Evolutionary conservation across 2,888 invertebrate species (phyloP).

Genomic region (Cryptophagus acutangulus): DNA sequence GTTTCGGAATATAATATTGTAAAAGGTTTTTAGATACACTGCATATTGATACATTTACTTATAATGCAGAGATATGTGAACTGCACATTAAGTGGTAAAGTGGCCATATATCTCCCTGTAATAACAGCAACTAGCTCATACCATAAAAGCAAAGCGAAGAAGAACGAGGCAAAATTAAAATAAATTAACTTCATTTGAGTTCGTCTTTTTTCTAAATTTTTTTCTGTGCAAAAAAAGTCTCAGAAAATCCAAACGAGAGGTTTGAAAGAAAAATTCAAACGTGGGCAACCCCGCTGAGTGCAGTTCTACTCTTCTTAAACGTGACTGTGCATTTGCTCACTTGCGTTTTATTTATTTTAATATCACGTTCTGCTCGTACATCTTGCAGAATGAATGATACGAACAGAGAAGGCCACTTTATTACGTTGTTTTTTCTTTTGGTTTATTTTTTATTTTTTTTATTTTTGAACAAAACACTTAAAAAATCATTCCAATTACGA

Average conservation of each 20-base stretch:
- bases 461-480: background rate
- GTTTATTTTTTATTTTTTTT: too few species aligned
- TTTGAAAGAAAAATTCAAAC: background rate
- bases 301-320: conserved; percentile 1
- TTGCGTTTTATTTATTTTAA: background rate
- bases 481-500: background rate
- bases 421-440: too few species aligned
- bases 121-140: too few species aligned
- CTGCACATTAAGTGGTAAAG: too few species aligned
- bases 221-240: too few species aligned
- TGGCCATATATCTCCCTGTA: too few species aligned
- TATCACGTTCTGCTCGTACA: conserved; percentile 1
- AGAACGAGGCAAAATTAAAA: conserved; percentile 1
- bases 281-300: background rate
- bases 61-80: too few species aligned
- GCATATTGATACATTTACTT: too few species aligned
- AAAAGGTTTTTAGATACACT: too few species aligned
- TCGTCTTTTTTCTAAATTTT: background rate
- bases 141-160: too few species aligned
- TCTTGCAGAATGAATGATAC: conserved; percentile 1
- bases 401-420: conserved; percentile 1
- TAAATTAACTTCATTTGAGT: background rate
- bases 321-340: background rate
- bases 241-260: too few species aligned
- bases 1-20: too few species aligned